Evolutionary conservation across 2,797 vertebrate species (phyloP).

Genomic region (Clarias laeviceps): DNA sequence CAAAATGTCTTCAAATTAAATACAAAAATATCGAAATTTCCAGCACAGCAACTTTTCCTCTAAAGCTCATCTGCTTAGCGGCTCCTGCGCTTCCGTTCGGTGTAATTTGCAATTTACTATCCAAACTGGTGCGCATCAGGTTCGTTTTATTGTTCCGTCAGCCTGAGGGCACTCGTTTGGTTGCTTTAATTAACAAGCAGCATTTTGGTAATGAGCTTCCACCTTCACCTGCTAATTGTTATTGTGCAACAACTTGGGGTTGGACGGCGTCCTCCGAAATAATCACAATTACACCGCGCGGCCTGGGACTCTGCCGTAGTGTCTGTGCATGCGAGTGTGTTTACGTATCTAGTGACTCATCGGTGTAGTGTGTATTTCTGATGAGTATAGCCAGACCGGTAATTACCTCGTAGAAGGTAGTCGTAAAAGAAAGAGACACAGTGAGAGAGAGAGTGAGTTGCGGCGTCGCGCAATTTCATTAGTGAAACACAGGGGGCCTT

Average conservation of each 20-base stretch:
- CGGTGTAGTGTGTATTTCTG: constrained; percentile 17
- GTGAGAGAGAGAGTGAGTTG: constrained; percentile 33
- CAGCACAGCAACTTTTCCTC: not conserved
- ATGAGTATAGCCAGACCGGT: constrained; percentile 36
- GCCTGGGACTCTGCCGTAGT: not conserved
- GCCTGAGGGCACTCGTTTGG: not conserved
- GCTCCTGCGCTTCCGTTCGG: not conserved
- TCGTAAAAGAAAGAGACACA: constrained; percentile 29
- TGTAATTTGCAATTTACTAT: constrained; percentile 19
- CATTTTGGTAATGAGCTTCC: constrained; percentile 26
- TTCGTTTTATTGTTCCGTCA: constrained; percentile 2
- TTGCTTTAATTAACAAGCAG: constrained; percentile 37
- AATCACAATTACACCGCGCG: not conserved
- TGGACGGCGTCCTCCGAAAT: not conserved
- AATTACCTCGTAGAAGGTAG: constrained; percentile 53
- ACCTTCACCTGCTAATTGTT: constrained; percentile 41
- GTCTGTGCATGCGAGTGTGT: not conserved
- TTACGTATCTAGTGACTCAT: not conserved
- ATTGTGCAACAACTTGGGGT: not conserved
- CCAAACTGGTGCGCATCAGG: not conserved
- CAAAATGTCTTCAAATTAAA: not conserved
- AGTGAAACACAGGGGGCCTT: constrained; percentile 58
- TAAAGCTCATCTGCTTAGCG: not conserved
- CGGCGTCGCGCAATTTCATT: constrained; percentile 59
- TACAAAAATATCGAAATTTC: not conserved